Evolutionary conservation across 2,797 vertebrate species (phyloP).

Genomic region (Bovichtus diacanthus): DNA sequence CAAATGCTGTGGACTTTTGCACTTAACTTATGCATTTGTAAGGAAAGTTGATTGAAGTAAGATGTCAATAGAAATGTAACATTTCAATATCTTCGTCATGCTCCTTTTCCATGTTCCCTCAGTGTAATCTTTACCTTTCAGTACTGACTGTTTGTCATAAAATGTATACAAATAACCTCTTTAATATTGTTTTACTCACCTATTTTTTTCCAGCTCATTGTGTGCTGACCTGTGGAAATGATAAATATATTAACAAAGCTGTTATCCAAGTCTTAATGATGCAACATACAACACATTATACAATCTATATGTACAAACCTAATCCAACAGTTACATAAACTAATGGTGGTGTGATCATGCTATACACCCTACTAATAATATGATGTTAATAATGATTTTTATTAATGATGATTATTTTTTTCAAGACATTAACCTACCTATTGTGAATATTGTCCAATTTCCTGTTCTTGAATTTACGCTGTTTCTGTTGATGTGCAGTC

Average conservation of each 20-base stretch:
- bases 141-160: background rate
- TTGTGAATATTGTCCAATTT: constrained; percentile 89
- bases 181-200: constrained; percentile 84
- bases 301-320: background rate
- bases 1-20: constrained; percentile 8
- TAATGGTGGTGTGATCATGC: background rate
- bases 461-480: constrained; percentile 85
- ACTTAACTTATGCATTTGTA: background rate
- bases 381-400: background rate
- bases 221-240: constrained; percentile 90
- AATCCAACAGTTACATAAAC: background rate
- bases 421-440: constrained; percentile 64
- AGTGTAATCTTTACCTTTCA: background rate
- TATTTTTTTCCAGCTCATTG: constrained; percentile 96
- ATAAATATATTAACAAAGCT: constrained; percentile 39
- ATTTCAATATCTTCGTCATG: no score
- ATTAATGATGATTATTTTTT: background rate
- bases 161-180: constrained; percentile 13
- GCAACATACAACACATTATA: constrained; percentile 2
- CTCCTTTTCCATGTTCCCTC: background rate
- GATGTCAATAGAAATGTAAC: background rate
- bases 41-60: background rate
- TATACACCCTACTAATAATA: background rate
- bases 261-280: constrained; percentile 16
- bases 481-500: constrained; percentile 88